Conservation (phyloP, 2,113 vertebrate species). For the Chroicocephalus ridibundus region DNA sequence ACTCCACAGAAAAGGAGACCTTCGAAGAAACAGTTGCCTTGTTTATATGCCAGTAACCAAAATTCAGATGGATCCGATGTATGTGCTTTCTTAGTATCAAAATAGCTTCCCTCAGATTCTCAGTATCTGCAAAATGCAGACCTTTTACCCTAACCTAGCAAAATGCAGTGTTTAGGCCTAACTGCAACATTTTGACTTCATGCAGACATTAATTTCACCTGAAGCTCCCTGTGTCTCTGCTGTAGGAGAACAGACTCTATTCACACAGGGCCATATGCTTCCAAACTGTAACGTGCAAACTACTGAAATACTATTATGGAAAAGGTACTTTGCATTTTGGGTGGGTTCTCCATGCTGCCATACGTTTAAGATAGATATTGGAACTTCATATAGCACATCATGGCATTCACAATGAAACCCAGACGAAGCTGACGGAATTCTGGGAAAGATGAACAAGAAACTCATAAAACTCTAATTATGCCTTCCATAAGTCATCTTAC, state of each 20-base stretch:
- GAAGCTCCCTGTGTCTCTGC: background rate
- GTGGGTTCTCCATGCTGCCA: background rate
- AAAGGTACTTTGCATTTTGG: background rate
- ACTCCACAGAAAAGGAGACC: background rate
- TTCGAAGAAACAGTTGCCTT: background rate
- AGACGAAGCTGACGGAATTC: background rate
- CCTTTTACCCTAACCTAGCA: background rate
- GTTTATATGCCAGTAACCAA: background rate
- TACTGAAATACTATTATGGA: background rate
- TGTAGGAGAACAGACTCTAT: background rate
- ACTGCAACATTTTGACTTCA: background rate
- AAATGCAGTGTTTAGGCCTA: background rate
- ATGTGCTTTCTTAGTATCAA: background rate
- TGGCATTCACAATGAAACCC: background rate
- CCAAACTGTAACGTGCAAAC: rapidly evolving
- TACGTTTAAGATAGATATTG: rapidly evolving
- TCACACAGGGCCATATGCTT: background rate
- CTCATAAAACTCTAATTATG: slow-evolving; percentile 1
- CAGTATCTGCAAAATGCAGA: background rate
- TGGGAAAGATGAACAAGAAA: background rate
- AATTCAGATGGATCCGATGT: background rate
- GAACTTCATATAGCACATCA: background rate
- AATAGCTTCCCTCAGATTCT: background rate
- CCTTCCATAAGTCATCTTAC: slow-evolving; percentile 17
- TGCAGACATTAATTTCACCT: background rate